Evolutionary conservation across 2,797 vertebrate species (phyloP).

Genomic region (Ambastaia sidthimunki): DNA sequence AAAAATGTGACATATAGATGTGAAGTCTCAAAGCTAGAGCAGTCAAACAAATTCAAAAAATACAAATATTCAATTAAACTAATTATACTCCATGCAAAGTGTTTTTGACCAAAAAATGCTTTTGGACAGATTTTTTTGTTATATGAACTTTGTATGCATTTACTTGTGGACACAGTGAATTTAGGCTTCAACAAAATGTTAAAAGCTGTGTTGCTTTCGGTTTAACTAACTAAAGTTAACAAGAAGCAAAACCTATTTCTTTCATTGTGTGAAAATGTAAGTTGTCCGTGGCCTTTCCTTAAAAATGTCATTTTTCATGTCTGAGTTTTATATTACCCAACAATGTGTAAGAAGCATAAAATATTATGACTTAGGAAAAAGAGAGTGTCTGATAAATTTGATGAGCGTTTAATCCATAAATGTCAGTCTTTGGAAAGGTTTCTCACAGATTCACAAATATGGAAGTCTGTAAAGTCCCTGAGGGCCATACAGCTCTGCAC

Average conservation of each 20-base stretch:
- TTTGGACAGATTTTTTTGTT: too few relatives aligned
- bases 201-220: background rate
- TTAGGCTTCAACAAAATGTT: background rate
- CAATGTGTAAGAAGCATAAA: constrained; percentile 43
- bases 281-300: background rate
- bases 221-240: background rate
- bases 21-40: background rate
- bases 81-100: too few relatives aligned
- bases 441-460: constrained; percentile 57
- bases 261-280: background rate
- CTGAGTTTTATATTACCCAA: constrained; percentile 18
- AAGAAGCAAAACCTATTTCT: background rate
- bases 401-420: constrained; percentile 58
- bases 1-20: background rate
- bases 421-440: constrained; percentile 50
- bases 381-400: constrained; percentile 56
- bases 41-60: background rate
- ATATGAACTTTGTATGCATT: too few relatives aligned
- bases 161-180: background rate
- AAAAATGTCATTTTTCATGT: background rate
- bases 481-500: constrained; percentile 59
- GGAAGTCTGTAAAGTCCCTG: constrained; percentile 50
- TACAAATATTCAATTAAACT: background rate
- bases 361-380: constrained; percentile 43
- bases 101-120: too few relatives aligned